Evolutionary conservation across 2,113 vertebrate species (phyloP), one percentile per base, ranked within the genome.

Genomic region (Polypterus senegalus): DNA sequence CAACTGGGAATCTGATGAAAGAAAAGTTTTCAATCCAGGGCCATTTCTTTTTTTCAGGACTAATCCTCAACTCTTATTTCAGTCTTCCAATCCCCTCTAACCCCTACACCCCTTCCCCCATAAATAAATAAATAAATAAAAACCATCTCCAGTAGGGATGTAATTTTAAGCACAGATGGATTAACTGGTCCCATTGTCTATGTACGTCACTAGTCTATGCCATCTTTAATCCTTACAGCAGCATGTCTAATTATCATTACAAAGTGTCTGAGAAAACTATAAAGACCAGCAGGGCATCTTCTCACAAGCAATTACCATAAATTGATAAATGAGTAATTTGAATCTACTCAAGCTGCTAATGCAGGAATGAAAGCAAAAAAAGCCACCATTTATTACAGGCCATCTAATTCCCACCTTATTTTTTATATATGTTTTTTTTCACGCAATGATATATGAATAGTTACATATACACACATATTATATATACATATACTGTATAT

Each of bases 231-330:
- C 86, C 71, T 58, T 86, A 79, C 70, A 86, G 85, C 83, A 85
- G 85, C 87, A 84, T 87, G 87, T 88, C 86, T 89, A 85, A 89
- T 90, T 90, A 89, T 81, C 88, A 89, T 90, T 86, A 89, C 86
- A 89, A 89, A 88, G 86, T 84, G 86, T 88, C 86, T 87, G 76
- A 81, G 83, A 70, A 73, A 86, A 85, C 83, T 79, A 80, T 81
- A 84, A 85, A 82, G 84, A 88, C 82, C 86, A 87, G 86, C 84
- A 89, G 86, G 86, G 79, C 84, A 89, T 84, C 87, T 89, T 89
- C 86, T 88, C 87, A 88, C 85, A 87, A 89, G 86, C 85, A 89
- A 90, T 90, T 90, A 89, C 87, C 86, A 89, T 88, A 89, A 90
- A 89, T 85, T 88, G 87, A 88, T 89, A 89, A 89, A 88, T 88